phyloP scores from a whole-genome alignment of 2,113 vertebrate genomes.

The Hemiscyllium ocellatum region DNA sequence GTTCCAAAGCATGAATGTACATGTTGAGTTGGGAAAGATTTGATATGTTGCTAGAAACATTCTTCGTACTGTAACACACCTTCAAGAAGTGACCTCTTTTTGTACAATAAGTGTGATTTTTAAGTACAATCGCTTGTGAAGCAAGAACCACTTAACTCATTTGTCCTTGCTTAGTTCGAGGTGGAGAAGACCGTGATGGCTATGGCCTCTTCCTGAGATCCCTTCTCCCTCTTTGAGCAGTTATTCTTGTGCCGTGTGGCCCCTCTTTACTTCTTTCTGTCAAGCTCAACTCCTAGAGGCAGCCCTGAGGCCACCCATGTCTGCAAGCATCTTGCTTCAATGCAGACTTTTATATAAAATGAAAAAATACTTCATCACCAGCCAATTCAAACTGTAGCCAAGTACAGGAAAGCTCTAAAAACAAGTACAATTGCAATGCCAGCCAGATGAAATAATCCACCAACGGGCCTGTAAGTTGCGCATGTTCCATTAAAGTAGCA shows the following conservation, averaged over 20 bases:
- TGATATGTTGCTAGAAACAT: no score
- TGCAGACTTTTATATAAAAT: not conserved
- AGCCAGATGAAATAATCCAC: not conserved
- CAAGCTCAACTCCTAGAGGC: not conserved
- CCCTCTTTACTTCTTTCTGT: not conserved
- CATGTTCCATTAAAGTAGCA: not conserved
- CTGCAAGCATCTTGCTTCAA: not conserved
- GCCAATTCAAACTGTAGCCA: not conserved
- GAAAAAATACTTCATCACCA: not conserved
- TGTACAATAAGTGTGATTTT: no score
- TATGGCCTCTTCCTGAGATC: not conserved
- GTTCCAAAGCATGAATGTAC: no score
- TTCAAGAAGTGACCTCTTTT: no score
- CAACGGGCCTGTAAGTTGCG: not conserved
- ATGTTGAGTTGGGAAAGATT: no score
- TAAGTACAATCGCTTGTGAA: not conserved
- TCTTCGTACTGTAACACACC: no score
- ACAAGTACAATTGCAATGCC: not conserved
- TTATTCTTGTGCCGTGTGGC: not conserved
- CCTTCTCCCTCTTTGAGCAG: not conserved
- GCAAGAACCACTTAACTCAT: not conserved
- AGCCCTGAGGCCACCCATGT: not conserved
- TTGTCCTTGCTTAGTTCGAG: not conserved
- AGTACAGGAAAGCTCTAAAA: slow-evolving; percentile 1
- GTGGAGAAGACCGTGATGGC: not conserved